A percentile compares a stretch with the other conserved stretches of the same genome.
Conservation (phyloP, 37 sponge, comb jelly and placozoan genomes). For the Hexactinellida sp. region DNA sequence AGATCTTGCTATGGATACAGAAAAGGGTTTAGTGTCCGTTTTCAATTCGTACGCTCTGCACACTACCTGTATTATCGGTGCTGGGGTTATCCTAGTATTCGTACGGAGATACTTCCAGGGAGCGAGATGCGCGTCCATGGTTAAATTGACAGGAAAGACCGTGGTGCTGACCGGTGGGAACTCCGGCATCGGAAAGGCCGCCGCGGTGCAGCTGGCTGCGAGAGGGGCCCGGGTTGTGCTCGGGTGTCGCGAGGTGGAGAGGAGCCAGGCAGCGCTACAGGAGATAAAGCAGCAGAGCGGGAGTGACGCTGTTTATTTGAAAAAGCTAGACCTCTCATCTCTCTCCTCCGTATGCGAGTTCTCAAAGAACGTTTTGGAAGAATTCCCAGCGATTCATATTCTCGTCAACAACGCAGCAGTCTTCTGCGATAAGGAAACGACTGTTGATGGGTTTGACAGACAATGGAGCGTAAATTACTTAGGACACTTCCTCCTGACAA, state of each 20-base stretch:
- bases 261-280: neutral
- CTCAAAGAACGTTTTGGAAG: neutral
- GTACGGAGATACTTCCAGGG: neutral
- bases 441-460: neutral
- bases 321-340: neutral
- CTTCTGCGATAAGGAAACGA: neutral
- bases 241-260: neutral
- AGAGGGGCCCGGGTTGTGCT: neutral
- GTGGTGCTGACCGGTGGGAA: neutral
- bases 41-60: neutral
- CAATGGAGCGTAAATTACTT: conserved; percentile 15
- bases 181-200: neutral
- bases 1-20: too few relatives aligned
- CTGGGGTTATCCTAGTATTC: neutral
- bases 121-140: neutral
- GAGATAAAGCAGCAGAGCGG: neutral
- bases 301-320: neutral
- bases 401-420: neutral
- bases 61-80: neutral
- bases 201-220: neutral
- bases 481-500: neutral
- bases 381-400: neutral
- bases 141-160: neutral
- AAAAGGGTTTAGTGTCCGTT: too few relatives aligned
- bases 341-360: neutral